Evolutionary conservation across 2,113 vertebrate species (phyloP).

Genomic region (Scatophagus argus): DNA sequence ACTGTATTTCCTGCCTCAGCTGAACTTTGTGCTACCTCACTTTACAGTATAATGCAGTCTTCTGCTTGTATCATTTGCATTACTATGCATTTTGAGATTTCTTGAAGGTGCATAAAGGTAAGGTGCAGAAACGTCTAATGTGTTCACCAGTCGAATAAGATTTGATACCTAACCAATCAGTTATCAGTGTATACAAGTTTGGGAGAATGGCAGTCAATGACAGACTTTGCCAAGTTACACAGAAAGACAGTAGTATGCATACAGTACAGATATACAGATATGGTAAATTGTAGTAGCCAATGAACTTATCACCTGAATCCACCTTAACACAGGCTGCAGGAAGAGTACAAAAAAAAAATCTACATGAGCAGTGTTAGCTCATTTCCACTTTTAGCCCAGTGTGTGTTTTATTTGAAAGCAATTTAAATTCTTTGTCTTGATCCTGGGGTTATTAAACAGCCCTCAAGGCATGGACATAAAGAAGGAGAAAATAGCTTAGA

Average conservation of each 20-base stretch:
- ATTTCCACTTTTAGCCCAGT: constrained; percentile 5
- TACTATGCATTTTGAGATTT: background rate
- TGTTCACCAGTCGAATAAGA: background rate
- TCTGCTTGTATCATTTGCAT: background rate
- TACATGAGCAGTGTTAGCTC: background rate
- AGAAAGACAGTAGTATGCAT: background rate
- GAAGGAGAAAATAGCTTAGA: background rate
- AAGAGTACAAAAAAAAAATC: background rate
- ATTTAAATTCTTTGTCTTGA: constrained; percentile 24
- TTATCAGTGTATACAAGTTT: background rate
- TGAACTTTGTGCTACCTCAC: background rate
- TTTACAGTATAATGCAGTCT: background rate
- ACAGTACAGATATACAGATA: constrained; percentile 2
- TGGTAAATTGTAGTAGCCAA: background rate
- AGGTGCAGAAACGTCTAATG: background rate
- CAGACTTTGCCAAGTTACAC: background rate
- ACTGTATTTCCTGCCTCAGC: constrained; percentile 1
- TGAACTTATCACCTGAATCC: background rate
- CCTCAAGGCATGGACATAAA: background rate
- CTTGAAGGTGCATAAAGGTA: constrained; percentile 1
- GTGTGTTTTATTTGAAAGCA: constrained; percentile 13
- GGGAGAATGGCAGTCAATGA: background rate
- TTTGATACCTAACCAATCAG: background rate
- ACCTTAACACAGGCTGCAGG: background rate
- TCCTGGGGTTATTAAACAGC: background rate